phyloP scores from a whole-genome alignment of 2,888 invertebrate genomes.

The Dermolepida albohirtum region DNA sequence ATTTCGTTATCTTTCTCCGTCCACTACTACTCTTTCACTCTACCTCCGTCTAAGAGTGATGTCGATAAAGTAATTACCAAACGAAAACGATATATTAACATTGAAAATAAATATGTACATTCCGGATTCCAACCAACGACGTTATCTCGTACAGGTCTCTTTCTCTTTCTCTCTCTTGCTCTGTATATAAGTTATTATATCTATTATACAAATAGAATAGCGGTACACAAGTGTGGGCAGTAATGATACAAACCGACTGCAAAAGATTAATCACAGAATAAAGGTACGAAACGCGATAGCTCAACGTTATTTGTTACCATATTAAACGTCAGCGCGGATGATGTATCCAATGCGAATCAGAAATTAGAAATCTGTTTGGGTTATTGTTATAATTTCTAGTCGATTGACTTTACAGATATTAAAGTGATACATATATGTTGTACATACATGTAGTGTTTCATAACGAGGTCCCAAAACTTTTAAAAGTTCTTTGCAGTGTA shows the following conservation, averaged over 20 bases:
- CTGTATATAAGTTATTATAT: constrained; percentile 11
- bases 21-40: neutral
- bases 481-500: no score
- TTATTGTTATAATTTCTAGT: constrained; percentile 8
- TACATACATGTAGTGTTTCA: no score
- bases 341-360: constrained; percentile 7
- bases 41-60: neutral
- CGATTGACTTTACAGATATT: neutral
- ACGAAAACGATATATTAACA: no score
- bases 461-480: no score
- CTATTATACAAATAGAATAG: constrained; percentile 8
- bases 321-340: constrained; percentile 8
- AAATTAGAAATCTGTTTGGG: constrained; percentile 9
- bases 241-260: neutral
- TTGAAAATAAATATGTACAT: no score
- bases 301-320: neutral
- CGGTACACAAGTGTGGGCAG: constrained; percentile 12
- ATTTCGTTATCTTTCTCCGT: no score
- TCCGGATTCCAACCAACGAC: no score
- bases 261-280: constrained; percentile 3
- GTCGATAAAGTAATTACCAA: neutral
- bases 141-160: no score
- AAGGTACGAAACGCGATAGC: neutral
- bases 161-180: no score
- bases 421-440: neutral